Evolutionary conservation across 2,888 invertebrate genomes (phyloP).

Genomic region (Philaethria dido): DNA sequence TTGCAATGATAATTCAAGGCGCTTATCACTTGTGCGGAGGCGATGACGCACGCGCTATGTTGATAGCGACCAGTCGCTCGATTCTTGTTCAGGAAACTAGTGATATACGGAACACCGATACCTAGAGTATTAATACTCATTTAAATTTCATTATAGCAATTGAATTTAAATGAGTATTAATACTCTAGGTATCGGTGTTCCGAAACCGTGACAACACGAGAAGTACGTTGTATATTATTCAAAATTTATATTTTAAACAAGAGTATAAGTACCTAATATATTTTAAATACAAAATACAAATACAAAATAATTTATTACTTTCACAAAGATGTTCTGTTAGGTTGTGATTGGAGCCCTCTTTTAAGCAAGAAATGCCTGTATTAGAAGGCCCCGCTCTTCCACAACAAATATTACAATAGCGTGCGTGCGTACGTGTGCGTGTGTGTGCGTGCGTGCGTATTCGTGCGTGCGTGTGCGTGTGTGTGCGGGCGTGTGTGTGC

Average conservation of each 20-base stretch:
- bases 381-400: too few species aligned
- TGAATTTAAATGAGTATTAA: constrained; percentile 10
- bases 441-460: too few species aligned
- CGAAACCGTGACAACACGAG: constrained; percentile 28
- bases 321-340: too few species aligned
- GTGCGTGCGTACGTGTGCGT: too few species aligned
- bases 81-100: constrained; percentile 65
- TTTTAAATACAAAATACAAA: too few species aligned
- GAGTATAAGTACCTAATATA: neutral
- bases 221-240: neutral
- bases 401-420: too few species aligned
- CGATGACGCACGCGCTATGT: constrained; percentile 78
- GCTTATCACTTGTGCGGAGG: constrained; percentile 79
- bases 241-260: neutral
- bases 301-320: too few species aligned
- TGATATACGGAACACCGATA: constrained; percentile 48
- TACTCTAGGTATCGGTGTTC: constrained; percentile 32
- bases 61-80: constrained; percentile 63
- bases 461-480: too few species aligned
- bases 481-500: neutral
- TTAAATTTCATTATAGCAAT: constrained; percentile 11
- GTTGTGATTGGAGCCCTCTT: too few species aligned
- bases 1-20: constrained; percentile 81
- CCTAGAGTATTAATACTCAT: constrained; percentile 10
- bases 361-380: too few species aligned